Base-by-base conservation (phyloP, 2,113 vertebrate species). In the Eolophus roseicapilla region DNA sequence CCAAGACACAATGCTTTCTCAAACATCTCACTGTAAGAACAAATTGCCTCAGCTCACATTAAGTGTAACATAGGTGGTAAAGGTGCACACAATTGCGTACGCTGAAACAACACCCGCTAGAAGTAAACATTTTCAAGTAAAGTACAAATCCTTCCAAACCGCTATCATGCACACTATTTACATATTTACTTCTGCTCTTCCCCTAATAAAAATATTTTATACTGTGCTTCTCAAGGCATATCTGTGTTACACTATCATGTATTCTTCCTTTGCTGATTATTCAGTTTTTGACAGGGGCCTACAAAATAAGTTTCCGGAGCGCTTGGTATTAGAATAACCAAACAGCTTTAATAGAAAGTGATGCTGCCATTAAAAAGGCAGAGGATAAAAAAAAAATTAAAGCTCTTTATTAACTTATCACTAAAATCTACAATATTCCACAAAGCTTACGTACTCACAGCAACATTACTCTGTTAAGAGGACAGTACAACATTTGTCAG, bases 281-380 rank as follows among this genome's bases (percentile, higher is more conserved):
- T 82, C 70, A 41, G 55, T 86, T 81, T 81, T 70, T 86, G 60
- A 70, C 53, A 17, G 47, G 23, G 82, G 35, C 75, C 67, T 74
- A 49, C 53, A 94, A 93, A 96, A 95, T 68, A 93, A 79, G 57
- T 63, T 90, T 91, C 91, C 87, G 44, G 60, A 95, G 92, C 55
- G 96, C 43, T 70, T 59, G 52, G 25, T 82, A 90, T 77, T 82
- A 93, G 70, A 94, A 69, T 68, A 96, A 95, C 82, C 85, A 95
- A 96, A 90, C 8, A 86, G 63, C 81, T 94, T 96, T 95, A 96
- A 97, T 96, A 97, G 96, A 97, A 97, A 96, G 63, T 85, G 71
- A 91, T 77, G 77, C 64, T 94, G 87, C 92, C 95, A 95, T 94
- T 92, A 97, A 96, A 97, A 96, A 96, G 91, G 91, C 92, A 96